Evolutionary conservation across 2,797 vertebrate species (phyloP).

Genomic region (Heterohyrax brucei): DNA sequence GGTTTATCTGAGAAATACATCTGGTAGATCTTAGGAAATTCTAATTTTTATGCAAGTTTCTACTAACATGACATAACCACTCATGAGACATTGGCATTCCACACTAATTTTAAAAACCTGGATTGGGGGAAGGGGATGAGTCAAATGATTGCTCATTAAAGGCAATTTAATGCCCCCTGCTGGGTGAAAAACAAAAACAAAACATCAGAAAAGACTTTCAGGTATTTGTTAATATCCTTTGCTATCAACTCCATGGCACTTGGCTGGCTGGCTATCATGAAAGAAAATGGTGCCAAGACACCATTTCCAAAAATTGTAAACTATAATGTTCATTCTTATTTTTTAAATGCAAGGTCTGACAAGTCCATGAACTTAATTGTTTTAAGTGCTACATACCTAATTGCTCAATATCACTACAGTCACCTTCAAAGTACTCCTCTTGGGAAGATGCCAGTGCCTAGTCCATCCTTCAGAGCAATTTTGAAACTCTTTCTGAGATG

Average conservation of each 20-base stretch:
- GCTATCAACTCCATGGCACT: too few species aligned
- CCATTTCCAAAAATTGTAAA: neutral
- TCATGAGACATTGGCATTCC: slow-evolving; percentile 12
- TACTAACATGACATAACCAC: slow-evolving; percentile 5
- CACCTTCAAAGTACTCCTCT: too few species aligned
- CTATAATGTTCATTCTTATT: neutral
- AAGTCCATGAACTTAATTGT: too few species aligned
- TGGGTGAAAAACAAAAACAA: slow-evolving; percentile 40
- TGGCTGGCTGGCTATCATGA: neutral
- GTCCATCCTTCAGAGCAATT: too few species aligned
- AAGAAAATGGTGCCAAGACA: slow-evolving; percentile 55
- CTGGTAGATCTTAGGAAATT: slow-evolving; percentile 35
- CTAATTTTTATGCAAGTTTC: slow-evolving; percentile 20
- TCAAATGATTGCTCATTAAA: neutral
- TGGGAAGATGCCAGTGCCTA: too few species aligned
- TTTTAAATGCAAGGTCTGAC: neutral
- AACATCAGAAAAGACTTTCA: slow-evolving; percentile 10
- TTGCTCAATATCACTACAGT: too few species aligned
- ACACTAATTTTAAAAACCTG: slow-evolving; percentile 49
- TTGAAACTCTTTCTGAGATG: too few species aligned
- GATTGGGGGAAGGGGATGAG: neutral
- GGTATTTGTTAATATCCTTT: neutral
- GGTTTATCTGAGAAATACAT: slow-evolving; percentile 1
- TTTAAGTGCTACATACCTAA: too few species aligned
- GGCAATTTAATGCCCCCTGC: slow-evolving; percentile 53